Evolutionary conservation across 2,797 vertebrate genomes (phyloP).

Genomic region (Muscicapa striata): DNA sequence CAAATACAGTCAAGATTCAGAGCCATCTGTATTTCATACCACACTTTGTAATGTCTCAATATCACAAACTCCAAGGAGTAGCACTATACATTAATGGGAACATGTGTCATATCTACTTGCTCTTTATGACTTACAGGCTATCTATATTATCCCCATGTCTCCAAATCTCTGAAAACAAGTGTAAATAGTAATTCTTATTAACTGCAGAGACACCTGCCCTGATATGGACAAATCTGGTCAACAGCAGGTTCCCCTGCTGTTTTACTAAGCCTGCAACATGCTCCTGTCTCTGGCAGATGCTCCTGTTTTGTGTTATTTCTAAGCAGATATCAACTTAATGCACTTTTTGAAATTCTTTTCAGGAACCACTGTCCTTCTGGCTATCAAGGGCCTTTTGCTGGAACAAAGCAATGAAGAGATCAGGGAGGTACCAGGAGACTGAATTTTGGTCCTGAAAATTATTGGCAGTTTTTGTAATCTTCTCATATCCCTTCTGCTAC

Average conservation of each 20-base stretch:
- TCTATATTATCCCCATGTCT: slow-evolving; percentile 60
- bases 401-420: slow-evolving; percentile 68
- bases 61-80: slow-evolving; percentile 56
- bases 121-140: slow-evolving; percentile 64
- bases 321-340: slow-evolving; percentile 68
- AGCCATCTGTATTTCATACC: slow-evolving; percentile 45
- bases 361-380: slow-evolving; percentile 70
- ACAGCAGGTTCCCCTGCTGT: slow-evolving; percentile 78
- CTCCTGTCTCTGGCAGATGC: slow-evolving; percentile 73
- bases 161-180: slow-evolving; percentile 70
- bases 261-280: slow-evolving; percentile 73
- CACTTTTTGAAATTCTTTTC: slow-evolving; percentile 72
- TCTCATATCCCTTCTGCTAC: slow-evolving; percentile 48
- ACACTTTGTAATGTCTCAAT: slow-evolving; percentile 8
- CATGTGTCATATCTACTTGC: slow-evolving; percentile 56
- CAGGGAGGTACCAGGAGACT: slow-evolving; percentile 58
- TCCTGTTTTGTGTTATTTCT: slow-evolving; percentile 62
- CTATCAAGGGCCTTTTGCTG: slow-evolving; percentile 58
- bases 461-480: slow-evolving; percentile 56
- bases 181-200: slow-evolving; percentile 78
- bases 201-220: slow-evolving; percentile 71
- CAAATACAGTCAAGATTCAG: slow-evolving; percentile 41
- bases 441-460: slow-evolving; percentile 51
- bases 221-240: slow-evolving; percentile 75
- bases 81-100: slow-evolving; percentile 60